Conservation (phyloP, 2,888 invertebrate genomes). For the Pandemis heparana region DNA sequence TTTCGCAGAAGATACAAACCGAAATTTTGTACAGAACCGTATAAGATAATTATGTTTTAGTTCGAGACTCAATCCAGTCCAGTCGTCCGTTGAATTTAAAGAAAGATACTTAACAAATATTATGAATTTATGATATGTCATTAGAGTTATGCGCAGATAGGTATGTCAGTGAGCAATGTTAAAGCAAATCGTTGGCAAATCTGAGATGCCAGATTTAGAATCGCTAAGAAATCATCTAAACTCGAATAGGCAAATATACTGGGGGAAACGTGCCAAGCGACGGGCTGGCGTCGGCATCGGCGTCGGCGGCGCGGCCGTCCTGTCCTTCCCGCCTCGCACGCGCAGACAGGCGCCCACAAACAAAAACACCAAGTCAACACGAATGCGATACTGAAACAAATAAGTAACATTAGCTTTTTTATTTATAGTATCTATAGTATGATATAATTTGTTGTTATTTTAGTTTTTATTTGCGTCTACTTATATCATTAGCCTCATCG, state of each 20-base stretch:
- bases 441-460: neutral
- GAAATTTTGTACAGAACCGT: too few relatives aligned
- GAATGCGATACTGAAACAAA: neutral
- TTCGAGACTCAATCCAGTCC: too few relatives aligned
- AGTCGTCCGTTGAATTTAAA: too few relatives aligned
- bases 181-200: conserved; percentile 54
- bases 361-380: neutral
- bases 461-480: too few relatives aligned
- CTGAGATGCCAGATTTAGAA: conserved; percentile 55
- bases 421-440: neutral
- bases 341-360: conserved; percentile 7
- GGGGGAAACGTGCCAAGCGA: conserved; percentile 53
- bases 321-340: conserved; percentile 3
- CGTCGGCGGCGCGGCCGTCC: conserved; percentile 48
- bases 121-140: neutral
- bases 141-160: conserved; percentile 37
- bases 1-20: too few relatives aligned
- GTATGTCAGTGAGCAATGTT: conserved; percentile 37
- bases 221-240: conserved; percentile 52
- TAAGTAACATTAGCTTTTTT: neutral
- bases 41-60: too few relatives aligned
- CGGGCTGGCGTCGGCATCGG: conserved; percentile 35
- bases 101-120: too few relatives aligned
- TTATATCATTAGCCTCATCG: too few relatives aligned
- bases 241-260: conserved; percentile 52